phyloP scores from a whole-genome alignment of 1,140 invertebrate genomes.

The Halesus radiatus region DNA sequence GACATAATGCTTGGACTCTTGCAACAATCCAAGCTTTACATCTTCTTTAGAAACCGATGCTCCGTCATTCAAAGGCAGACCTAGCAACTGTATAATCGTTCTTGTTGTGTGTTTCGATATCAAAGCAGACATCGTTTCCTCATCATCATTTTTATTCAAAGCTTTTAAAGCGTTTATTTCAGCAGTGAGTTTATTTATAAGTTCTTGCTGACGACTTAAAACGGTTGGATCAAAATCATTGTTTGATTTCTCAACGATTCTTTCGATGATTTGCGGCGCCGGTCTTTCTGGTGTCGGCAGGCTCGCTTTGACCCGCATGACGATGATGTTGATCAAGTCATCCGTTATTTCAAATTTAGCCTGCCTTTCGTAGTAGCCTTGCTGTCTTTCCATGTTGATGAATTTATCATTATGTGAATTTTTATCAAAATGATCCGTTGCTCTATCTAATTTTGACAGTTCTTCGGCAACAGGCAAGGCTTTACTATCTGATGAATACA shows the following conservation, averaged over 20 bases:
- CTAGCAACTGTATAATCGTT: conserved; percentile 59
- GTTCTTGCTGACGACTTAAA: conserved; percentile 55
- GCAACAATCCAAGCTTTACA: conserved; percentile 66
- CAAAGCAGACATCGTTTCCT: conserved; percentile 50
- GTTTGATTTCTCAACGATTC: conserved; percentile 61
- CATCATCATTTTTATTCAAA: conserved; percentile 61
- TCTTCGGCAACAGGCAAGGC: not conserved
- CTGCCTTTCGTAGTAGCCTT: conserved; percentile 31
- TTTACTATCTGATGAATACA: not conserved
- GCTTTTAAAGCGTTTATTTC: conserved; percentile 67
- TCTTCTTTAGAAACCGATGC: conserved; percentile 61
- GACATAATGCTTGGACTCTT: conserved; percentile 66
- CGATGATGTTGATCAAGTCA: conserved; percentile 63
- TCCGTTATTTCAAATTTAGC: conserved; percentile 58
- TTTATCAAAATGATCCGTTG: no score
- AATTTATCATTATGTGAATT: not conserved
- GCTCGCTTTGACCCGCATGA: conserved; percentile 59
- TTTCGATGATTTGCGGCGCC: conserved; percentile 59
- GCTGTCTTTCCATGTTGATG: not conserved
- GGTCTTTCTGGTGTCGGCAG: conserved; percentile 51
- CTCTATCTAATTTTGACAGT: not conserved
- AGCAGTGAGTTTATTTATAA: conserved; percentile 63
- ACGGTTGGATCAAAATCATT: conserved; percentile 56
- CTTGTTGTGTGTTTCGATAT: conserved; percentile 55
- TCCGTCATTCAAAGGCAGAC: conserved; percentile 54